Evolutionary conservation across 2,113 vertebrate genomes (phyloP).

Genomic region (Hippocampus zosterae): DNA sequence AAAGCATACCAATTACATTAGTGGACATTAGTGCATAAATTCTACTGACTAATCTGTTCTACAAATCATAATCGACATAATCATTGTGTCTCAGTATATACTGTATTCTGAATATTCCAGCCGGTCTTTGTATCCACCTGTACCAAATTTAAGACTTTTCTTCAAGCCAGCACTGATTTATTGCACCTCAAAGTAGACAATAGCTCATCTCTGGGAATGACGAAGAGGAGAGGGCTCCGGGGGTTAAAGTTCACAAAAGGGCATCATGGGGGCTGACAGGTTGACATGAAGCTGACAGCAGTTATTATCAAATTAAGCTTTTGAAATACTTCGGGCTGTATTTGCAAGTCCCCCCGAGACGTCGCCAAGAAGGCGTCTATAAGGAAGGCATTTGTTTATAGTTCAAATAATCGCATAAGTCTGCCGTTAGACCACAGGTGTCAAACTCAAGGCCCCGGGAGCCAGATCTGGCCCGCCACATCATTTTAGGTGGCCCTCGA

Average conservation of each 20-base stretch:
- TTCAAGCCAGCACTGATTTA: conserved; percentile 10
- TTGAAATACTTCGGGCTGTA: background rate
- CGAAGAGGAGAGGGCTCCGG: conserved; percentile 30
- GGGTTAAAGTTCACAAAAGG: conserved; percentile 42
- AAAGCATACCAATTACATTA: no score
- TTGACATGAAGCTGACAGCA: conserved; percentile 18
- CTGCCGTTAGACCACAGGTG: no score
- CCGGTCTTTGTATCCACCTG: background rate
- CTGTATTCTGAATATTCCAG: background rate
- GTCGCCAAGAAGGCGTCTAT: no score
- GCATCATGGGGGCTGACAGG: conserved; percentile 28
- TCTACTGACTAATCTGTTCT: background rate
- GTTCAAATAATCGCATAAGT: no score
- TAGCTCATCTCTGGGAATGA: conserved; percentile 20
- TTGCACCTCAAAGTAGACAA: conserved; percentile 37
- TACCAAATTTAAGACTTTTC: background rate
- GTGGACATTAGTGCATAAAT: background rate
- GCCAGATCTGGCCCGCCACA: no score
- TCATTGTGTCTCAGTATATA: background rate
- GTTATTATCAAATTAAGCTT: background rate
- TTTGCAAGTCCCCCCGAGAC: background rate
- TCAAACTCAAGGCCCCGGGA: no score
- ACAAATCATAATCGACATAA: background rate
- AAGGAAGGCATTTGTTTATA: no score
- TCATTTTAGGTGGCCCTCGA: no score